Percentiles rank a stretch among this genome's conserved stretches.
These are phyloP conservation scores for Fragum sueziense DNA, from an alignment of 2,888 invertebrate species.

Conservation along the genomic window DNA sequence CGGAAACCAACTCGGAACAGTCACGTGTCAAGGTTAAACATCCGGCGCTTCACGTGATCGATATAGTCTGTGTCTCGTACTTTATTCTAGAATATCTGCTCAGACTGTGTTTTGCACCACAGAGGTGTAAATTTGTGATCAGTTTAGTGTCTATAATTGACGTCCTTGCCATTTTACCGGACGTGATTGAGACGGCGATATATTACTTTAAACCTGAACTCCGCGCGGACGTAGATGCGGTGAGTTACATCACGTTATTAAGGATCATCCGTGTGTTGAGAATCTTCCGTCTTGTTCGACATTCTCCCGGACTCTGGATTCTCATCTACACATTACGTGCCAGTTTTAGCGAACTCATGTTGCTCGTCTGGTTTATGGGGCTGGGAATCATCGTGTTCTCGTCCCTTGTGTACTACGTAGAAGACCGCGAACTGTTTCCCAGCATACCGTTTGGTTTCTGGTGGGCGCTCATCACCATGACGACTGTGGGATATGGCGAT, in stretches of 20 bases:
- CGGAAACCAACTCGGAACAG: not conserved
- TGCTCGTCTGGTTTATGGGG: slow-evolving; percentile 76
- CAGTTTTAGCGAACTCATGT: slow-evolving; percentile 74
- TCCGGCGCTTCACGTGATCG: slow-evolving; percentile 56
- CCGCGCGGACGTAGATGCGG: slow-evolving; percentile 37
- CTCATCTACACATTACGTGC: slow-evolving; percentile 77
- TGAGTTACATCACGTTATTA: slow-evolving; percentile 69
- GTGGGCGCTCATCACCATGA: slow-evolving; percentile 80
- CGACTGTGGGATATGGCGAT: slow-evolving; percentile 80
- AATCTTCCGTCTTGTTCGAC: slow-evolving; percentile 75
- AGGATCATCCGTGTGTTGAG: slow-evolving; percentile 72
- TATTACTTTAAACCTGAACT: slow-evolving; percentile 53
- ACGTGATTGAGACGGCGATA: slow-evolving; percentile 71
- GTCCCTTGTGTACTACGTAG: slow-evolving; percentile 77
- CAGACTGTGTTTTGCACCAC: slow-evolving; percentile 50
- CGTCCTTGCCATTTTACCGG: slow-evolving; percentile 68
- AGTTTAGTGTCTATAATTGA: slow-evolving; percentile 63
- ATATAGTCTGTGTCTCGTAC: slow-evolving; percentile 56
- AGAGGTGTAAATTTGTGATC: slow-evolving; percentile 46
- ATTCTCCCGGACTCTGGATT: slow-evolving; percentile 77
- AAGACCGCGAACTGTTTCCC: slow-evolving; percentile 67
- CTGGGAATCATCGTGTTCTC: slow-evolving; percentile 77
- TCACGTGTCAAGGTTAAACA: slow-evolving; percentile 42
- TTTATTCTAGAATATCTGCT: slow-evolving; percentile 61
- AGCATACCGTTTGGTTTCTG: slow-evolving; percentile 77